phyloP scores from a whole-genome alignment of 2,113 vertebrate genomes.

The Tupaia tana region DNA sequence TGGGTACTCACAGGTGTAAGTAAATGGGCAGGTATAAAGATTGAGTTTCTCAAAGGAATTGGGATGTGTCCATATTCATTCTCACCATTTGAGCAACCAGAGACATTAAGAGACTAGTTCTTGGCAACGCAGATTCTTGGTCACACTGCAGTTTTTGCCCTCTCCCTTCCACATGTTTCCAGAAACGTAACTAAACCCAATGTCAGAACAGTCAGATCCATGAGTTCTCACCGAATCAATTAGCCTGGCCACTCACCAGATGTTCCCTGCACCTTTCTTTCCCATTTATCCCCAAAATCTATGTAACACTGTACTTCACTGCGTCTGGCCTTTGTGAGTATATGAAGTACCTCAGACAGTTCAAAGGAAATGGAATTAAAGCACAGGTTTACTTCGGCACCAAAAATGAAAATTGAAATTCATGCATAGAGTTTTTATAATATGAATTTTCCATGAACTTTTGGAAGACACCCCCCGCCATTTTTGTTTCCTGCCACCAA shows the following conservation, averaged over 20 bases:
- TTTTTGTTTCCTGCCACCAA: neutral
- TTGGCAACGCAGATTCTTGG: neutral
- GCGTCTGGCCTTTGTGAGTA: neutral
- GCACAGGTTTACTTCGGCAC: too few species aligned
- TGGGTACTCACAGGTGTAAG: neutral
- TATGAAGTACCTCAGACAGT: neutral
- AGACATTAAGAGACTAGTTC: neutral
- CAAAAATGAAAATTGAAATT: too few species aligned
- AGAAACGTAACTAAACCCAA: neutral
- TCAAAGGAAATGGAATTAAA: too few species aligned
- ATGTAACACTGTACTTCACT: neutral
- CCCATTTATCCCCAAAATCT: neutral
- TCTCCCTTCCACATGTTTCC: neutral
- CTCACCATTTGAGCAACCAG: neutral
- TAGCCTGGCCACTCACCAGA: neutral
- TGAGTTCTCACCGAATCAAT: neutral
- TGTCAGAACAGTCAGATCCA: neutral
- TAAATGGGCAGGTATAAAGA: neutral
- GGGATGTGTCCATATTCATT: neutral
- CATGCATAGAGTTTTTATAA: too few species aligned
- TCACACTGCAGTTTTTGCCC: neutral
- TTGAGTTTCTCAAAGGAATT: neutral
- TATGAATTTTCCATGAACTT: too few species aligned
- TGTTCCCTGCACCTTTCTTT: neutral
- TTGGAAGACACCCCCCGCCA: too few species aligned